Evolutionary conservation across 1,140 invertebrate genomes (phyloP).

Genomic region (Phthorimaea operculella): DNA sequence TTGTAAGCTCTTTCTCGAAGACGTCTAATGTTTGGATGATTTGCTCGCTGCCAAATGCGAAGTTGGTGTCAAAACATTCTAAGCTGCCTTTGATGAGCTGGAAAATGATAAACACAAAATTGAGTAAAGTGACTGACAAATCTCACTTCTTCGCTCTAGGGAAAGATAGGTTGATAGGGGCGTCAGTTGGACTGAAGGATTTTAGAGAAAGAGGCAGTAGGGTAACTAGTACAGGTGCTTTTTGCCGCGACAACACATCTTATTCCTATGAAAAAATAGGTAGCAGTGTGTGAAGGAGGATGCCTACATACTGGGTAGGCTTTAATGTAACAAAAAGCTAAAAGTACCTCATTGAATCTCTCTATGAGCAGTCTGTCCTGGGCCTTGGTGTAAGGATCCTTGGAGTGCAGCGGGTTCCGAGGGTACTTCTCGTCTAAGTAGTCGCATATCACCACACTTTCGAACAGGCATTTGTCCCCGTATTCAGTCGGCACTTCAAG

Average conservation of each 20-base stretch:
- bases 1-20: conserved; percentile 73
- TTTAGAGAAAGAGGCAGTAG: too few relatives aligned
- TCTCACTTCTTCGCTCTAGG: too few relatives aligned
- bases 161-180: too few relatives aligned
- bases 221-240: too few relatives aligned
- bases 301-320: too few relatives aligned
- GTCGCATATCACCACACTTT: conserved; percentile 81
- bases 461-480: conserved; percentile 73
- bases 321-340: too few relatives aligned
- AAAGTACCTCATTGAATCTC: conserved; percentile 73
- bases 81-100: conserved; percentile 59
- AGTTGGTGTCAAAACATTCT: conserved; percentile 60
- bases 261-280: too few relatives aligned
- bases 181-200: too few relatives aligned
- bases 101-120: conserved; percentile 15
- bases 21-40: conserved; percentile 68
- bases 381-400: conserved; percentile 80
- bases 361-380: conserved; percentile 83
- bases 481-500: conserved; percentile 77
- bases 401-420: conserved; percentile 73
- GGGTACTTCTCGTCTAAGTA: conserved; percentile 86
- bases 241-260: neutral
- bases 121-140: too few relatives aligned
- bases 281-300: too few relatives aligned
- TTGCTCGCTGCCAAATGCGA: conserved; percentile 53